Conservation (phyloP, 2,797 vertebrate genomes). For the Odontamblyopus lacepedii region DNA sequence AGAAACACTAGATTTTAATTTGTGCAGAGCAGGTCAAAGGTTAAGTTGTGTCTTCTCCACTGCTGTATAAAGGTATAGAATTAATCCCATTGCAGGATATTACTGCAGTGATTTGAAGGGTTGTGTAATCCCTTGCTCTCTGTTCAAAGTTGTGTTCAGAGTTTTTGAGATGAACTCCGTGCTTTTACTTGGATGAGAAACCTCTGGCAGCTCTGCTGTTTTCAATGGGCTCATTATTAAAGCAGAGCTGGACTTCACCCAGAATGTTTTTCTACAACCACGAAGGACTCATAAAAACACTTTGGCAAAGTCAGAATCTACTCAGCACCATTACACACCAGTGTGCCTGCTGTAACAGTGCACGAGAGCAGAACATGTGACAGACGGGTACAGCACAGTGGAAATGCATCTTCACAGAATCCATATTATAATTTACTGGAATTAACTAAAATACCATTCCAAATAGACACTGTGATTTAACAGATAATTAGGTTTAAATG, state of each 20-base stretch:
- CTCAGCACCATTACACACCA: conserved; percentile 29
- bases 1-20: conserved; percentile 8
- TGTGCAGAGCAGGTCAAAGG: conserved; percentile 1
- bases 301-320: conserved; percentile 59
- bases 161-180: conserved; percentile 52
- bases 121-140: conserved; percentile 25
- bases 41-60: background rate
- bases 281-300: conserved; percentile 71
- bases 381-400: background rate
- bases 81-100: background rate
- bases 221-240: conserved; percentile 75
- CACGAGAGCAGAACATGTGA: no score
- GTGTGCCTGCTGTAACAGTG: conserved; percentile 1
- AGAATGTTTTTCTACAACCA: conserved; percentile 59
- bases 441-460: background rate
- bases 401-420: background rate
- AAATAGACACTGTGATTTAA: background rate
- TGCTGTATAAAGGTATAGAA: background rate
- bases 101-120: background rate
- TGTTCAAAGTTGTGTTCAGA: conserved; percentile 26
- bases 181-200: conserved; percentile 68
- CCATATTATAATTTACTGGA: conserved; percentile 3
- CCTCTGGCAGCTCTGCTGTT: conserved; percentile 55
- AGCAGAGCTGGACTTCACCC: conserved; percentile 55
- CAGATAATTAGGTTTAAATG: background rate